Percentiles rank a stretch among this genome's conserved stretches.
phyloP scores from a whole-genome alignment of 2,888 invertebrate genomes.

The Zygaena filipendulae region DNA sequence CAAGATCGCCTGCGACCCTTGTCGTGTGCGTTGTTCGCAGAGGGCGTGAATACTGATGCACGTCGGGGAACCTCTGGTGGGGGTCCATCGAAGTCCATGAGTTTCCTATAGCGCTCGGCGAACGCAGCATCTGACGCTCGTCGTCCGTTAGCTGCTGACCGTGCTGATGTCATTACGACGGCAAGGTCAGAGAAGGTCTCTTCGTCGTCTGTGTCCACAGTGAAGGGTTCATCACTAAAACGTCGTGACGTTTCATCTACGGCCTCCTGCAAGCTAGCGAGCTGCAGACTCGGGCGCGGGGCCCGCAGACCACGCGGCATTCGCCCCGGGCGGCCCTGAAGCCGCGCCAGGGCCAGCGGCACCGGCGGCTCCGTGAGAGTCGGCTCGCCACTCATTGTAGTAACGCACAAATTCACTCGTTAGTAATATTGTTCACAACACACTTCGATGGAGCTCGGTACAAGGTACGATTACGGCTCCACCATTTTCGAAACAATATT shows the following conservation, averaged over 20 bases:
- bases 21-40: too few relatives aligned
- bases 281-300: slow-evolving; percentile 52
- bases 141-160: slow-evolving; percentile 43
- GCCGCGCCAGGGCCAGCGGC: slow-evolving; percentile 53
- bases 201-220: slow-evolving; percentile 49
- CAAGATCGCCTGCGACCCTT: slow-evolving; percentile 73
- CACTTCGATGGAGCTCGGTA: slow-evolving; percentile 32
- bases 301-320: slow-evolving; percentile 37
- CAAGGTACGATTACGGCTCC: slow-evolving; percentile 33
- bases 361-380: slow-evolving; percentile 60
- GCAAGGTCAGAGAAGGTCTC: slow-evolving; percentile 42
- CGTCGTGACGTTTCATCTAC: slow-evolving; percentile 52
- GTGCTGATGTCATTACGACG: slow-evolving; percentile 29
- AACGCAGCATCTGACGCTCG: slow-evolving; percentile 58
- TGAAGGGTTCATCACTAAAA: slow-evolving; percentile 45
- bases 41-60: slow-evolving; percentile 43
- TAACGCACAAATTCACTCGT: slow-evolving; percentile 13
- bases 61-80: slow-evolving; percentile 52
- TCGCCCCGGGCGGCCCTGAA: slow-evolving; percentile 41
- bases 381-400: slow-evolving; percentile 53
- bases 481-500: slow-evolving; percentile 34
- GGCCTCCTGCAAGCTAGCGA: slow-evolving; percentile 55
- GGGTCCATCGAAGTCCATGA: slow-evolving; percentile 52
- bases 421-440: slow-evolving; percentile 1
- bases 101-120: slow-evolving; percentile 53